Evolutionary conservation across 2,113 vertebrate genomes (phyloP), one percentile per base, ranked within the genome.

Genomic region (Psittacula cyanocephala): DNA sequence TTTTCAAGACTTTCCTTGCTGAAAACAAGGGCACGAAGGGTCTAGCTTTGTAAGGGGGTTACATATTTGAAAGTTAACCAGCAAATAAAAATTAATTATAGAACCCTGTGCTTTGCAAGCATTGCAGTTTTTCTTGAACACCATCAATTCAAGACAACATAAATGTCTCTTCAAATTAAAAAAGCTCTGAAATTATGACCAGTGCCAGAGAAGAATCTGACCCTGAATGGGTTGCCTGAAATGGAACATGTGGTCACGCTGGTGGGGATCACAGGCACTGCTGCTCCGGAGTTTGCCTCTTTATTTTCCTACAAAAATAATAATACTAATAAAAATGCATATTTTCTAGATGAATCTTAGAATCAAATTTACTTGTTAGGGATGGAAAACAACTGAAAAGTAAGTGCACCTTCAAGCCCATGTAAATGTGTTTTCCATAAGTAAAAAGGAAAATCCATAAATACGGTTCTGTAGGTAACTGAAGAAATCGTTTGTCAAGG

Each of bases 181-280:
- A 95, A 91, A 68, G 33, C 43, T 93, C 93, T 84, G 76, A 86
- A 89, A 94, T 84, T 84, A 95, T 69, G 80, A 79, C 69, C 5
- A 3, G 57, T 65, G 80, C 65, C 93, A 95, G 39, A 82, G 80
- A 94, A 88, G 85, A 96, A 97, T 89, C 91, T 95, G 87, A 95
- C 76, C 68, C 47, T 4, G 3, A 82, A 89, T 25, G 41, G 10
- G 49, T 13, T 83, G 44, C 28, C 88, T 94, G 91, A 93, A 88
- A 93, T 2, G 20, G 89, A 94, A 94, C 88, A 88, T 24, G 23
- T 3, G 62, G 62, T 35, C 0, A 0, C 8, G 7, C 31, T 82
- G 70, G 81, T 78, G 70, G 59, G 62, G 78, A 80, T 82, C 89
- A 86, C 23, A 89, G 24, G 47, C 50, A 46, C 57, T 76, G 47